Evolutionary conservation across 2,113 vertebrate species (phyloP).

Genomic region (Paradisaea rubra): DNA sequence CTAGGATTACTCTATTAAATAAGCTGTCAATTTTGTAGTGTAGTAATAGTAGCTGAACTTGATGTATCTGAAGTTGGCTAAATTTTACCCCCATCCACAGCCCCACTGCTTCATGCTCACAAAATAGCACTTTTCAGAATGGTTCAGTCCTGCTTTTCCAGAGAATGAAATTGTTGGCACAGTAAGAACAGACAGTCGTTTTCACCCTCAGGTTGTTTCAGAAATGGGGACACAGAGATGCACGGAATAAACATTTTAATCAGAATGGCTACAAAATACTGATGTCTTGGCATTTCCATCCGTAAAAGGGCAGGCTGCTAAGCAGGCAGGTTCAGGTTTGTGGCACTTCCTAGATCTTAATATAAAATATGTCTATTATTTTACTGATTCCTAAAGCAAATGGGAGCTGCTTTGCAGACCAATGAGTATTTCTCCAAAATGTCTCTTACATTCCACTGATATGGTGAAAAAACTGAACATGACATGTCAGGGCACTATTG

Average conservation of each 20-base stretch:
- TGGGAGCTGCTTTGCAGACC: background rate
- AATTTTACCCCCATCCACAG: background rate
- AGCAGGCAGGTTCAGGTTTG: background rate
- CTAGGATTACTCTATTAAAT: background rate
- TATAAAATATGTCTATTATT: background rate
- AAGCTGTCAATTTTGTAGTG: background rate
- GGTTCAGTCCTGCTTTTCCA: background rate
- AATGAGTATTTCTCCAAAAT: background rate
- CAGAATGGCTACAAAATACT: background rate
- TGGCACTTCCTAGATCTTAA: background rate
- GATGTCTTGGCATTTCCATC: background rate
- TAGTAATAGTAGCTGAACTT: background rate
- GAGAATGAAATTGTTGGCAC: background rate
- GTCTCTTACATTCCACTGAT: fast-evolving
- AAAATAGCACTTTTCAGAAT: background rate
- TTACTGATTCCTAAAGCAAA: background rate
- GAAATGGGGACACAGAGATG: background rate
- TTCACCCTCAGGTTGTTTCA: background rate
- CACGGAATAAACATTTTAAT: background rate
- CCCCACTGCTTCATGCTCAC: background rate
- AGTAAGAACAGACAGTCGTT: background rate
- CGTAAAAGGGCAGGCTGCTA: background rate
- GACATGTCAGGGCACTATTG: background rate
- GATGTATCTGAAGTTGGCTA: background rate
- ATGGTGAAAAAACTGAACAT: background rate